A percentile compares a stretch with the other conserved stretches of the same genome.
Evolutionary conservation across 1,140 invertebrate genomes (phyloP).

Genomic region (Papilio glaucus): DNA sequence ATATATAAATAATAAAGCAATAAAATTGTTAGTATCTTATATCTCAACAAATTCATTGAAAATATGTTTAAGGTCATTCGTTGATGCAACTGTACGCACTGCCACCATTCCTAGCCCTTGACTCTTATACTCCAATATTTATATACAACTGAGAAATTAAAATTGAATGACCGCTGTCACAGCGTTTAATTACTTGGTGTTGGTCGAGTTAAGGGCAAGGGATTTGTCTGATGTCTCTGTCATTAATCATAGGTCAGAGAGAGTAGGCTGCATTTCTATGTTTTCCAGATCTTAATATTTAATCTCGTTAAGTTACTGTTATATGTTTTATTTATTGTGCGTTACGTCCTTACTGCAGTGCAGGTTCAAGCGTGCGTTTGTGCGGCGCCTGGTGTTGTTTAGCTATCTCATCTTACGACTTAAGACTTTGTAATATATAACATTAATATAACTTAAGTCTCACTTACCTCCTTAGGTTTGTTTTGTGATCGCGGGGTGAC

Average conservation of each 20-base stretch:
- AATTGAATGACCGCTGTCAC: background rate
- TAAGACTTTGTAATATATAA: too few relatives aligned
- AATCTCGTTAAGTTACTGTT: conserved; percentile 36
- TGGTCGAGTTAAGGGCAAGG: too few relatives aligned
- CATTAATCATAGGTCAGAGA: background rate
- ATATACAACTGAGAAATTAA: background rate
- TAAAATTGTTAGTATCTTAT: background rate
- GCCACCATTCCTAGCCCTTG: background rate
- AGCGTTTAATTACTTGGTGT: background rate
- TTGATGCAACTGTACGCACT: background rate
- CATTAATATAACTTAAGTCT: too few relatives aligned
- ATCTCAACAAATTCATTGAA: background rate
- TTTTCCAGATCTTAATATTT: conserved; percentile 37
- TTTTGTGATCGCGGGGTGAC: too few relatives aligned
- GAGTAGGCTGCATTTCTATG: conserved; percentile 36
- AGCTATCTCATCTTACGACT: too few relatives aligned
- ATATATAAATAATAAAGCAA: background rate
- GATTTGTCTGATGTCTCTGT: too few relatives aligned
- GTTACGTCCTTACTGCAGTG: conserved; percentile 17
- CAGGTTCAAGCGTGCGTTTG: too few relatives aligned
- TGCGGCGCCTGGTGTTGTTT: too few relatives aligned
- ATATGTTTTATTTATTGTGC: conserved; percentile 22
- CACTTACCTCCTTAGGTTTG: too few relatives aligned
- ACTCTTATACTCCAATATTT: background rate
- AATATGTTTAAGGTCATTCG: background rate